Percentiles rank a stretch among this genome's conserved stretches.
Evolutionary conservation across 2,888 invertebrate species (phyloP).

Genomic region (Lasioglossum morio): DNA sequence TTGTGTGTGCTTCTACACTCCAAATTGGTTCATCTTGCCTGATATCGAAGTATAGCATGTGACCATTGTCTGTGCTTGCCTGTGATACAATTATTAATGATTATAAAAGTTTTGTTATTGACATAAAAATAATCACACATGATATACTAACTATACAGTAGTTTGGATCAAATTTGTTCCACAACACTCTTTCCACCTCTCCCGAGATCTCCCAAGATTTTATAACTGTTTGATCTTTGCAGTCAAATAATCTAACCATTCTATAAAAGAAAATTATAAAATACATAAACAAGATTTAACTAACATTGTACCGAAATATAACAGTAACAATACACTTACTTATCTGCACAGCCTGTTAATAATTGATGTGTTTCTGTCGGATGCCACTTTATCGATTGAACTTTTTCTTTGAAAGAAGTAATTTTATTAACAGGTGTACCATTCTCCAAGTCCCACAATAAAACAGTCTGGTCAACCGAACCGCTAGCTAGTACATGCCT

Average conservation of each 20-base stretch:
- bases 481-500: conserved; percentile 96
- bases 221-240: conserved; percentile 87
- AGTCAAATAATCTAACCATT: conserved; percentile 92
- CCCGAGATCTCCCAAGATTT: conserved; percentile 91
- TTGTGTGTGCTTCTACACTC: conserved; percentile 91
- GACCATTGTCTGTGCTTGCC: conserved; percentile 86
- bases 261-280: conserved; percentile 81
- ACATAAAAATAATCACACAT: conserved; percentile 7
- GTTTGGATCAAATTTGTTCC: conserved; percentile 93
- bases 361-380: conserved; percentile 92
- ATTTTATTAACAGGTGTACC: conserved; percentile 91
- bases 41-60: conserved; percentile 86
- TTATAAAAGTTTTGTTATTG: background rate
- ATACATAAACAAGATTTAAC: background rate
- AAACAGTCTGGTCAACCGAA: conserved; percentile 94
- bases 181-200: conserved; percentile 94
- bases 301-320: background rate
- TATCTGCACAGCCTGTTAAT: conserved; percentile 93
- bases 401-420: conserved; percentile 91
- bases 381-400: conserved; percentile 94
- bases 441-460: conserved; percentile 96
- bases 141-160: conserved; percentile 89
- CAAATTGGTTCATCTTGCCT: conserved; percentile 87
- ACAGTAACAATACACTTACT: conserved; percentile 79
- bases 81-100: conserved; percentile 69